A percentile compares a stretch with the other conserved stretches of the same genome.
Conservation (phyloP, 2,797 vertebrate genomes). For the Onychomys leucogaster region DNA sequence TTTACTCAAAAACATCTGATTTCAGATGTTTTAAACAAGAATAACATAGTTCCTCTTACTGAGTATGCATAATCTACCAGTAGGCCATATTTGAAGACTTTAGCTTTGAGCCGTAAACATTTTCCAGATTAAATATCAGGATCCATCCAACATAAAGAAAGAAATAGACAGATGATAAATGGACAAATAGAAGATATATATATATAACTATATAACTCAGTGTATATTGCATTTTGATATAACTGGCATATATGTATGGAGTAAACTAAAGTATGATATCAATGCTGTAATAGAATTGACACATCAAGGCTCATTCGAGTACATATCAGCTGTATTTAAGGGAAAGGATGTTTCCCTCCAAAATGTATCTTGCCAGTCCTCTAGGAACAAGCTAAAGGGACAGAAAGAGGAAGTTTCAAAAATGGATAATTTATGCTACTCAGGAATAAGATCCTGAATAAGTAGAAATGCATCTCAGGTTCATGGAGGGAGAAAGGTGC, state of each 20-base stretch:
- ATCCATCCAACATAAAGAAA: neutral
- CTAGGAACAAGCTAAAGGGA: neutral
- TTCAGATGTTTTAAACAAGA: neutral
- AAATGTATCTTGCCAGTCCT: neutral
- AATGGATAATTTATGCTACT: neutral
- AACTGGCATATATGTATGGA: neutral
- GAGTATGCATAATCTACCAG: neutral
- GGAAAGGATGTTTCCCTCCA: neutral
- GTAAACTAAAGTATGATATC: neutral
- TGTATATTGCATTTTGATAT: neutral
- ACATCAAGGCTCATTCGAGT: neutral
- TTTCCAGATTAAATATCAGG: neutral
- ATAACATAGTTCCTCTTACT: neutral
- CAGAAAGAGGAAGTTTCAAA: neutral
- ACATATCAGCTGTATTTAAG: neutral
- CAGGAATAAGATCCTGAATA: neutral
- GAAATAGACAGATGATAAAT: neutral
- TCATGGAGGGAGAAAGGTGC: neutral
- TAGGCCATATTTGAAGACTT: neutral
- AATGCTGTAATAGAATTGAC: neutral
- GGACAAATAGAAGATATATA: neutral
- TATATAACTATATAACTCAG: neutral
- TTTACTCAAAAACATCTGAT: neutral
- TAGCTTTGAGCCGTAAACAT: neutral
- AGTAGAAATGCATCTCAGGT: neutral